These are phyloP conservation scores for Dichetophora obliterata DNA, from an alignment of 2,888 invertebrate species.

Conservation along the genomic window DNA sequence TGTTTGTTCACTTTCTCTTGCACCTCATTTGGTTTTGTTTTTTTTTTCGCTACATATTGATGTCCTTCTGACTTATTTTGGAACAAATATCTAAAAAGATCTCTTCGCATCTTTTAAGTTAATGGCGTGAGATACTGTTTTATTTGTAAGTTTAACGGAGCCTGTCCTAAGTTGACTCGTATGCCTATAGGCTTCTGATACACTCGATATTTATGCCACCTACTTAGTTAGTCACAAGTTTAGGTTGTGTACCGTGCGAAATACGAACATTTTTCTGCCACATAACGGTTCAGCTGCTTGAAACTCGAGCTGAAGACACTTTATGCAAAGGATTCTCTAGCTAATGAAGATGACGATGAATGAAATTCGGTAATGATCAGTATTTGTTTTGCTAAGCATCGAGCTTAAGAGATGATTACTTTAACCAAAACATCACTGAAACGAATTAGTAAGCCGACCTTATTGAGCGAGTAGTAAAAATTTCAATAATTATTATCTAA, in stretches of 20 bases:
- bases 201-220: slow-evolving; percentile 22
- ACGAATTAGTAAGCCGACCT: neutral
- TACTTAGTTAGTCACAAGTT: slow-evolving; percentile 1
- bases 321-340: too few species aligned
- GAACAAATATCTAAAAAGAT: too few species aligned
- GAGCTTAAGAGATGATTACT: neutral
- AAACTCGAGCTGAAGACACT: slow-evolving; percentile 26
- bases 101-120: neutral
- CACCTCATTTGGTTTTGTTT: neutral
- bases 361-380: too few species aligned
- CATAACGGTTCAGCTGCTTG: slow-evolving; percentile 21
- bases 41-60: neutral
- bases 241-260: slow-evolving; percentile 11
- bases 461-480: neutral
- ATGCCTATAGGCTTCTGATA: neutral
- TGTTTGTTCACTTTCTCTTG: slow-evolving; percentile 14
- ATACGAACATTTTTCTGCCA: neutral
- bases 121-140: slow-evolving; percentile 29
- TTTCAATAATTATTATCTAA: neutral
- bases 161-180: neutral
- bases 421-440: too few species aligned
- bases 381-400: too few species aligned
- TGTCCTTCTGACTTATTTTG: neutral
- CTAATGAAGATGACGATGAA: too few species aligned
- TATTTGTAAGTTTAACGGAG: slow-evolving; percentile 3